Base-by-base conservation (phyloP, 2,797 vertebrate species). In the Bradypus variegatus region DNA sequence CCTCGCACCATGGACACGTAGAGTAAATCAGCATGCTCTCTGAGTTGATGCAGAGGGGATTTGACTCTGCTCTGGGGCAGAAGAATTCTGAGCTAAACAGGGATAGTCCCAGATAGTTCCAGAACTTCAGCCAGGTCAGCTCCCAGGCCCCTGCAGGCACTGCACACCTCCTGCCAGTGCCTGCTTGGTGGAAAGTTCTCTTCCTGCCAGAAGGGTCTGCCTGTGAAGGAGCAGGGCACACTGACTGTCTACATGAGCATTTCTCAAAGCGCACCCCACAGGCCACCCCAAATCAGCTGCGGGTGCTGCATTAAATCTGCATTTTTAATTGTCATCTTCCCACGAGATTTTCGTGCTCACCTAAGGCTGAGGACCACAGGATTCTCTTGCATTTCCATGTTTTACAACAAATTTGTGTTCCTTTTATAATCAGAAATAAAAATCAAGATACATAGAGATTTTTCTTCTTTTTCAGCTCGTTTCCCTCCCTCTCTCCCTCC, bases 1-100 rank as follows among this genome's bases (percentile, higher is more conserved):
- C 15, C 36, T 38, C 29, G 1, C 31, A 12, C 7, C 2, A n/a
- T 4, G 15, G 5, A 1, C 5, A 0, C 2, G 1, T 10, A 2
- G 10, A 8, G 16, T 4, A 9, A 15, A n/a, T 9, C 31, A 2
- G 7, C 12, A n/a, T 15, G 45, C 23, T 15, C n/a, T 18, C 5
- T 1, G 75, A 38, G 23, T 5, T 3, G 27, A 25, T 11, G 29
- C 19, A 55, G n/a, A 0, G 5, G 15, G 8, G 29, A 38, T 12
- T 10, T 67, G 67, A 45, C 64, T 33, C 33, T 31, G 8, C 33
- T n/a, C 67, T 48, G 76, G 38, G 55, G 55, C 86, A 53, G 58
- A 50, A 41, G 55, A 60, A 23, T 58, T 67, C 77, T 10, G 78
- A 76, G 33, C 41, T 41, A 2, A 45, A 45, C 41, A 45, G 41